Base-by-base conservation (phyloP, 2,888 invertebrate species). In the Acronicta alni region DNA sequence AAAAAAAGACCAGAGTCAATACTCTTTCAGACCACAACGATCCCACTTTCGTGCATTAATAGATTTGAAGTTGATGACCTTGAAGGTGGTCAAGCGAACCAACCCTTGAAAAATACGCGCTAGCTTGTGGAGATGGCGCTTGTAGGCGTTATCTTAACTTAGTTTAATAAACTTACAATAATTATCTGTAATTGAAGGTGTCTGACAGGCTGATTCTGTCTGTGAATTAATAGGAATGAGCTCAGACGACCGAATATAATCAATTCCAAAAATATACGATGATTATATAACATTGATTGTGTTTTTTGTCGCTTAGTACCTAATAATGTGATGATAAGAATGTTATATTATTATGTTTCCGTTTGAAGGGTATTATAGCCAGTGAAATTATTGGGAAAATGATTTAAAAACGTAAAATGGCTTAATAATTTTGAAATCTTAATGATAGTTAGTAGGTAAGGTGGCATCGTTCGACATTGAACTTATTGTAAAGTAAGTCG, bases 11-110 rank as follows among this genome's bases (percentile, higher is more conserved):
- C 7, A 7, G 23, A 41, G 26, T 65, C 41, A 57, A 52, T 10
- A 54, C 14, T 16, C 35, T 49, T 14, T 30, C 30, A 14, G 26
- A 44, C 20, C 48, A 17, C 10, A 48, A 2, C 20, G 12, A 20
- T 14, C 20, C n/a, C 20, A 41, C 14, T 14, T 52, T 57, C 9
- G 30, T 41, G 41, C 47, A 55, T 46, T 54, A 51, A 51, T 55
- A 63, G 65, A 54, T 45, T 35, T 39, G 18, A 20, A 63, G 54
- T 55, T 23, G 39, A 39, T 72, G 42, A 72, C 58, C 59, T 26
- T 12, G 15, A 30, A 47, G 57, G 57, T 72, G 60, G 46, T 67
- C 60, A 44, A 41, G 68, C 59, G 73, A 39, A 67, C 12, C 16
- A 30, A 52, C 35, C 60, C 23, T 67, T 54, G 41, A 44, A 37